A percentile compares a stretch with the other conserved stretches of the same genome.
Evolutionary conservation across 2,888 invertebrate species (phyloP).

Genomic region (Phyllotreta striolata): DNA sequence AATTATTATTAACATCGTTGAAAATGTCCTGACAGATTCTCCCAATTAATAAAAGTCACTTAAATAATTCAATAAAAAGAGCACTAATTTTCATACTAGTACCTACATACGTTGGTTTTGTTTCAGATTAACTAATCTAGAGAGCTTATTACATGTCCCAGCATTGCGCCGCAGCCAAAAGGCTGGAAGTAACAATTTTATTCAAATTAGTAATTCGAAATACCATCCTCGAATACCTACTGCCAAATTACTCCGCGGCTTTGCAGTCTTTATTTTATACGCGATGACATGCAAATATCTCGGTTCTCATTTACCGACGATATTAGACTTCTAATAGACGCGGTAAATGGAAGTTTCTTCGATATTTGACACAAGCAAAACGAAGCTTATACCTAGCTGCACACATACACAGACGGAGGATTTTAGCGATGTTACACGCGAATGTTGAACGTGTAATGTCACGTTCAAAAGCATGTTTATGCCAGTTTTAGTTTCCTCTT

Average conservation of each 20-base stretch:
- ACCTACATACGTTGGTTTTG: too few species aligned
- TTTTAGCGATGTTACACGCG: neutral
- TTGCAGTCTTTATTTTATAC: conserved; percentile 18
- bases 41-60: too few species aligned
- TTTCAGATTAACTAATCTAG: too few species aligned
- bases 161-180: conserved; percentile 6
- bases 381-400: neutral
- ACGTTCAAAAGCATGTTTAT: too few species aligned
- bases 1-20: too few species aligned
- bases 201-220: conserved; percentile 23
- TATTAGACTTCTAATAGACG: conserved; percentile 20
- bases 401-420: conserved; percentile 1
- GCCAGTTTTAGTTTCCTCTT: too few species aligned
- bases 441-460: neutral
- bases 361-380: conserved; percentile 8
- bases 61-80: too few species aligned
- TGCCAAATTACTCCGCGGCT: conserved; percentile 16
- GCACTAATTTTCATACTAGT: too few species aligned
- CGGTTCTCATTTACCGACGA: conserved; percentile 21
- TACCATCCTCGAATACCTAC: conserved; percentile 13
- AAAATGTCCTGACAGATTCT: too few species aligned
- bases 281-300: conserved; percentile 19
- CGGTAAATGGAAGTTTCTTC: conserved; percentile 16
- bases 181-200: conserved; percentile 18
- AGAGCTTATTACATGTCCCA: neutral